A percentile compares a stretch with the other conserved stretches of the same genome.
Evolutionary conservation across 1,140 invertebrate species (phyloP).

Genomic region (Lordiphosa collinella): DNA sequence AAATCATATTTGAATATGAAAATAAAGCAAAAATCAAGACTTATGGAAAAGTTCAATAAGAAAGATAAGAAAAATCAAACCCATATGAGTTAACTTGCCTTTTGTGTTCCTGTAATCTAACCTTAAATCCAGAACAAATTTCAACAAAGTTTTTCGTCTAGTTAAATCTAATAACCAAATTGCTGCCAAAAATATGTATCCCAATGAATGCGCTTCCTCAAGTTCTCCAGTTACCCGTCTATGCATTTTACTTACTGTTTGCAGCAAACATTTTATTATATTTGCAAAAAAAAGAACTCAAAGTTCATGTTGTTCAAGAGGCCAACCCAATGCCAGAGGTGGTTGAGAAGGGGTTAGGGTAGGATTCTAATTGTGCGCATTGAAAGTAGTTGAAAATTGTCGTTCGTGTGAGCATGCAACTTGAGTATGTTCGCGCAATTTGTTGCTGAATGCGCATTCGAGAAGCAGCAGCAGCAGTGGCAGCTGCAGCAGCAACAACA

Average conservation of each 20-base stretch:
- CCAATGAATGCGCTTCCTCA: too few species aligned
- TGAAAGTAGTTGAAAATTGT: constrained; percentile 63
- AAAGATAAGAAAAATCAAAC: too few species aligned
- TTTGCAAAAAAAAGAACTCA: constrained; percentile 2
- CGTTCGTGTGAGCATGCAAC: constrained; percentile 46
- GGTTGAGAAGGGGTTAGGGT: constrained; percentile 6
- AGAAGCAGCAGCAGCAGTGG: constrained; percentile 11
- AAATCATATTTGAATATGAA: too few species aligned
- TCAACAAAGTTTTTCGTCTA: too few species aligned
- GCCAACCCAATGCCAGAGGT: background rate
- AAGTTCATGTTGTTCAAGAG: constrained; percentile 33
- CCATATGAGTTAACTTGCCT: too few species aligned
- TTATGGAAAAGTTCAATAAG: too few species aligned
- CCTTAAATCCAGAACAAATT: too few species aligned
- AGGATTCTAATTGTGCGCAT: constrained; percentile 64
- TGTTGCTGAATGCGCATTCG: constrained; percentile 57
- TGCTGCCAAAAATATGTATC: too few species aligned
- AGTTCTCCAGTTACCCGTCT: too few species aligned
- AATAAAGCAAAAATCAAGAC: too few species aligned
- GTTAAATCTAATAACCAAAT: too few species aligned
- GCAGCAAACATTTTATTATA: background rate
- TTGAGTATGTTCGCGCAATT: constrained; percentile 62
- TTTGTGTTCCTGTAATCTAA: too few species aligned
- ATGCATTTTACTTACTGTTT: background rate
- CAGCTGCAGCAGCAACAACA: constrained; percentile 21